These are phyloP conservation scores for Odontamblyopus lacepedii DNA, from an alignment of 2,797 vertebrate genomes.

Conservation along the genomic window DNA sequence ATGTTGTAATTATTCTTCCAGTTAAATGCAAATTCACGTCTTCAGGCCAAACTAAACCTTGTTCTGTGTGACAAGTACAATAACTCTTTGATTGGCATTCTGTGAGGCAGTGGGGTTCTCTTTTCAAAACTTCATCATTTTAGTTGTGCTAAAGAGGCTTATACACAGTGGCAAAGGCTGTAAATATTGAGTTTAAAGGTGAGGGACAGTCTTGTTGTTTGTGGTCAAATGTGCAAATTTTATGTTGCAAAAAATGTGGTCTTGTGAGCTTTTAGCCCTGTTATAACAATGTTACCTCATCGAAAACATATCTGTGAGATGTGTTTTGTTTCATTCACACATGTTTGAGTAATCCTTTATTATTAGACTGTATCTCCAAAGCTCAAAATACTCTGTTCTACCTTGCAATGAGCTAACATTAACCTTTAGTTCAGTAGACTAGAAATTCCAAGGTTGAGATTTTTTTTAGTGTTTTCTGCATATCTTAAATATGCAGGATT, in stretches of 20 bases:
- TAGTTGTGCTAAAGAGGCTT: background rate
- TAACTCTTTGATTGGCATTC: background rate
- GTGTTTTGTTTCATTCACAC: too few species aligned
- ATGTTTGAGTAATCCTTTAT: too few species aligned
- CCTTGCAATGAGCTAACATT: too few species aligned
- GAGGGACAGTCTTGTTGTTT: background rate
- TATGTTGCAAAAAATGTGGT: background rate
- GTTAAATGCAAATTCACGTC: constrained; percentile 31
- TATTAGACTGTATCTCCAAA: too few species aligned
- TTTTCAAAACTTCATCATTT: background rate
- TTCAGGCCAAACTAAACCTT: constrained; percentile 13
- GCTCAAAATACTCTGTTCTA: too few species aligned
- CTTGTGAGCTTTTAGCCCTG: too few species aligned
- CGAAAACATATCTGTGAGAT: too few species aligned
- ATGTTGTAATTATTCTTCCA: constrained; percentile 15
- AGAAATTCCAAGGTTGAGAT: too few species aligned
- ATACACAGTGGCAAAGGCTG: background rate
- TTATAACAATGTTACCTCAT: too few species aligned
- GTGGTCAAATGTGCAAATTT: background rate
- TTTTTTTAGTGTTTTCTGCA: too few species aligned
- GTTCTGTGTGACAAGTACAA: constrained; percentile 13
- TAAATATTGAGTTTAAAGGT: background rate
- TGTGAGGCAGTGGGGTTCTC: constrained; percentile 8
- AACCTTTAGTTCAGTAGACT: too few species aligned
- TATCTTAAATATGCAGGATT: too few species aligned